These are phyloP conservation scores for Hydrozoanthus tunicans DNA, from an alignment of 64 coral and sea anemone species.

Conservation along the genomic window DNA sequence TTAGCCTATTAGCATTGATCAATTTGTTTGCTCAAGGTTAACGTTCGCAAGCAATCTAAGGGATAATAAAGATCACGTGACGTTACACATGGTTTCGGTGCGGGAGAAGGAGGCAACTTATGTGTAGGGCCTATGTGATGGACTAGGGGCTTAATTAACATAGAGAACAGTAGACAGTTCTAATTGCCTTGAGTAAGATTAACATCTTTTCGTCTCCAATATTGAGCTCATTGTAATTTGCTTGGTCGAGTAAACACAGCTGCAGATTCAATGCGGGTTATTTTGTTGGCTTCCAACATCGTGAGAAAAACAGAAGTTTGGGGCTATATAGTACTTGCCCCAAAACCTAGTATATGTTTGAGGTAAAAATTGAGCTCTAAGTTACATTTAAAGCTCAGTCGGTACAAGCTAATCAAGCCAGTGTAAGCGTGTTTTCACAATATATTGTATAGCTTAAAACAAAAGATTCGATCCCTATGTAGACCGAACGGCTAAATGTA, in stretches of 20 bases:
- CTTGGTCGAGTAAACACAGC: conserved; percentile 46
- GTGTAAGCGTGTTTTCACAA: too few relatives aligned
- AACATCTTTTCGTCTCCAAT: neutral
- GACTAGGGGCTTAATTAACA: neutral
- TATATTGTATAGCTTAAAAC: neutral
- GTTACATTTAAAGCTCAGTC: too few relatives aligned
- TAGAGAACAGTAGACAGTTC: neutral
- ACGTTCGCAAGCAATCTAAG: conserved; percentile 2
- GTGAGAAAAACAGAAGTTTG: too few relatives aligned
- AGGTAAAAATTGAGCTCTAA: too few relatives aligned
- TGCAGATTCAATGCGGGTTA: neutral
- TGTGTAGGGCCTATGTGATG: neutral
- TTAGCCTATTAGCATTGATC: neutral
- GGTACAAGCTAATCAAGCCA: too few relatives aligned
- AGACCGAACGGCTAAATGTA: too few relatives aligned
- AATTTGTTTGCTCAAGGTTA: conserved; percentile 13
- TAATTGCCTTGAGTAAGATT: neutral
- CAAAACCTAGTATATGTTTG: neutral
- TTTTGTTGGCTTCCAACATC: neutral
- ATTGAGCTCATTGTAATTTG: neutral
- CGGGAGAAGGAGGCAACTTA: conserved; percentile 1
- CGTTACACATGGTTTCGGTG: conserved; percentile 14
- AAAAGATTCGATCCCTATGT: neutral
- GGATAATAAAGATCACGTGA: conserved; percentile 8
- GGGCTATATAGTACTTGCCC: neutral